Evolutionary conservation across 2,797 vertebrate species (phyloP).

Genomic region (Microchirus variegatus): DNA sequence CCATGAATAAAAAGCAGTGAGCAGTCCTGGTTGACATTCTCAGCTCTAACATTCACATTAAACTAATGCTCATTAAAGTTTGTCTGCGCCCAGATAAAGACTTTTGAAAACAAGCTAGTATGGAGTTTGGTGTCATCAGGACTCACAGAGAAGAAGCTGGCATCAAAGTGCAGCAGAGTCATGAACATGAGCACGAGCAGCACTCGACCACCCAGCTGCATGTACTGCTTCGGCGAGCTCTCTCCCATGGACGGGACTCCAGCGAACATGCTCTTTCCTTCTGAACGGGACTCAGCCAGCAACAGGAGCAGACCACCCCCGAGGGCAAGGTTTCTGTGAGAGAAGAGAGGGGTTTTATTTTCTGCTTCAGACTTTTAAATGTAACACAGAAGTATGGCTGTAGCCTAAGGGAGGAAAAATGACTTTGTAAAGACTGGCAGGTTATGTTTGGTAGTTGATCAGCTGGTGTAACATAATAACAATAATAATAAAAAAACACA

Average conservation of each 20-base stretch:
- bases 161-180: slow-evolving; percentile 96
- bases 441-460: background rate
- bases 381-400: too few relatives aligned
- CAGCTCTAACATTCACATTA: too few relatives aligned
- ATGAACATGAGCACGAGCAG: slow-evolving; percentile 99
- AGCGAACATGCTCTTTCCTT: slow-evolving; percentile 99
- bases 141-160: slow-evolving; percentile 95
- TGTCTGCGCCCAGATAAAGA: too few relatives aligned
- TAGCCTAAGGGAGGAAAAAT: too few relatives aligned
- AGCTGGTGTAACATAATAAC: background rate
- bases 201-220: slow-evolving; percentile 95
- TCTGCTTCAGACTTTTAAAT: too few relatives aligned
- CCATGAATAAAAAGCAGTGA: too few relatives aligned
- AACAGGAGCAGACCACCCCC: slow-evolving; percentile 94
- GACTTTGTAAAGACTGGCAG: rapidly evolving
- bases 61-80: too few relatives aligned
- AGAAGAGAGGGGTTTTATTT: slow-evolving; percentile 77
- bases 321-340: slow-evolving; percentile 92
- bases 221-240: slow-evolving; percentile 96
- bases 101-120: too few relatives aligned
- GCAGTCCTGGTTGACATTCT: too few relatives aligned
- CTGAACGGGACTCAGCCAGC: slow-evolving; percentile 94
- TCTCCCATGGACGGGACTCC: slow-evolving; percentile 90
- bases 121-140: background rate
- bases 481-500: background rate